Conservation (phyloP, 2,113 vertebrate genomes). For the Actenoides lindsayi region DNA sequence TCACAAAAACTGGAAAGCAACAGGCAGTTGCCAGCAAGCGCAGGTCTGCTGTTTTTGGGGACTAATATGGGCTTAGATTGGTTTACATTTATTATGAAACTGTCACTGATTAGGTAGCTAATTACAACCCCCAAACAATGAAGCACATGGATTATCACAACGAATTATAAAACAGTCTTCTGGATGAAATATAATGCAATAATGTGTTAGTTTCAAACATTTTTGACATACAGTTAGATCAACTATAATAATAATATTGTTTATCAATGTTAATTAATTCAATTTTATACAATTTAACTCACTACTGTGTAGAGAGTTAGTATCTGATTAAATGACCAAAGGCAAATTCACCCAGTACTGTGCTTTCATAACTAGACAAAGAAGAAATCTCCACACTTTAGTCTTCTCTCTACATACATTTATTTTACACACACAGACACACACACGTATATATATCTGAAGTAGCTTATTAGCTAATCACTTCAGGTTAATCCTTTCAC, state of each 20-base stretch:
- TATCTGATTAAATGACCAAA: neutral
- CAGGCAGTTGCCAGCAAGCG: neutral
- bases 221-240: neutral
- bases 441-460: neutral
- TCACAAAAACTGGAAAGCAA: neutral
- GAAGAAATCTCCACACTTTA: neutral
- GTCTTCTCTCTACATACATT: neutral
- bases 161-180: neutral
- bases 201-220: neutral
- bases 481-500: conserved; percentile 16
- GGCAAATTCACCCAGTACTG: neutral
- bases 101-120: neutral
- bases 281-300: neutral
- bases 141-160: neutral
- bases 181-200: neutral
- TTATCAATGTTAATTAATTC: neutral
- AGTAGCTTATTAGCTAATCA: neutral
- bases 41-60: neutral
- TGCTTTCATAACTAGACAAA: neutral
- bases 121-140: neutral
- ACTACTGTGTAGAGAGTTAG: neutral
- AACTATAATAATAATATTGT: neutral
- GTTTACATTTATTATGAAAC: neutral
- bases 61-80: neutral
- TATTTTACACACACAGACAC: neutral